Evolutionary conservation across 2,888 invertebrate species (phyloP).

Genomic region (Pandemis heparana): DNA sequence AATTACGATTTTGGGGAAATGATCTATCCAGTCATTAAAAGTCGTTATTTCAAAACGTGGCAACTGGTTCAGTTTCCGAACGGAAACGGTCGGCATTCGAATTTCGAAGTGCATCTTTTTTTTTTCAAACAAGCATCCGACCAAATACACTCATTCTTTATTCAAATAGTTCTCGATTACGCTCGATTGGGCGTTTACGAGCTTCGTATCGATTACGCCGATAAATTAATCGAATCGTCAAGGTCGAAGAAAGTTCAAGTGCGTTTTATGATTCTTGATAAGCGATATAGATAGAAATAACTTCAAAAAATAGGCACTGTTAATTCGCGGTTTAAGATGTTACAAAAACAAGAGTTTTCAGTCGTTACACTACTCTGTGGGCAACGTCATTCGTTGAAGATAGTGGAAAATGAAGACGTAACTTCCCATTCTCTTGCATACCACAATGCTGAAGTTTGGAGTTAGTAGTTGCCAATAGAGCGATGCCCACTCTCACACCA

Average conservation of each 20-base stretch:
- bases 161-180: constrained; percentile 49
- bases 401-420: too few species aligned
- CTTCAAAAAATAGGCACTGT: too few species aligned
- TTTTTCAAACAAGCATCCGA: constrained; percentile 8
- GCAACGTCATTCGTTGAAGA: too few species aligned
- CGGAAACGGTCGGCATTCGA: constrained; percentile 14
- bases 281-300: background rate
- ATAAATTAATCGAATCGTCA: constrained; percentile 50
- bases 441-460: too few species aligned
- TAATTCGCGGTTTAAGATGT: too few species aligned
- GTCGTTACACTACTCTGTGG: too few species aligned
- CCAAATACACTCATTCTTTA: constrained; percentile 37
- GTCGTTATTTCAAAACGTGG: constrained; percentile 11
- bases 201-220: constrained; percentile 50
- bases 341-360: too few species aligned
- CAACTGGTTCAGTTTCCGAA: constrained; percentile 31
- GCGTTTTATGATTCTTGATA: constrained; percentile 17
- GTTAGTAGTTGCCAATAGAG: too few species aligned
- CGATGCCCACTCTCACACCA: too few species aligned
- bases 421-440: too few species aligned
- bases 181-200: constrained; percentile 52
- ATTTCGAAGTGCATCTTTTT: constrained; percentile 25
- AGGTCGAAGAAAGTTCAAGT: constrained; percentile 45
- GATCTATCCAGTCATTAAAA: too few species aligned
- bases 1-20: too few species aligned